A percentile compares a stretch with the other conserved stretches of the same genome.
These are phyloP conservation scores for Acrobasis suavella DNA, from an alignment of 2,888 invertebrate species.

Conservation along the genomic window DNA sequence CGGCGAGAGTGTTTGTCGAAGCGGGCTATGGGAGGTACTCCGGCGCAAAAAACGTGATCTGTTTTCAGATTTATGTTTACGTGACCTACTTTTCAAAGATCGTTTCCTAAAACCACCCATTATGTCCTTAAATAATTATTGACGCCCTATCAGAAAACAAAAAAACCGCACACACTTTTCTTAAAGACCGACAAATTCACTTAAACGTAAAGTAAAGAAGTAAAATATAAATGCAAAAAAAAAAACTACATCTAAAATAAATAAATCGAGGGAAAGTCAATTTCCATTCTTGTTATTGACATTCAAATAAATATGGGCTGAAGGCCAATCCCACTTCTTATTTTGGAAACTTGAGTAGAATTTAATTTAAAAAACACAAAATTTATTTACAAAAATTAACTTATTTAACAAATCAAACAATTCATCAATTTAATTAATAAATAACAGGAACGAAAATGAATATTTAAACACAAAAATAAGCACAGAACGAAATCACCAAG, in stretches of 20 bases:
- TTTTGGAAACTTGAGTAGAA: neutral
- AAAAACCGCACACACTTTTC: neutral
- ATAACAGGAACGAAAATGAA: too few species aligned
- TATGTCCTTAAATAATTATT: neutral
- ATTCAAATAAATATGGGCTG: neutral
- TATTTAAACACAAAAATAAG: too few species aligned
- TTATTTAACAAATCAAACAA: too few species aligned
- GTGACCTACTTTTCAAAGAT: neutral
- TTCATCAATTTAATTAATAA: too few species aligned
- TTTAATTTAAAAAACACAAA: too few species aligned
- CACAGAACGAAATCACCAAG: too few species aligned
- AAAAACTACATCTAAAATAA: neutral
- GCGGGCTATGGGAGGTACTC: neutral
- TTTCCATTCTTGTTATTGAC: neutral
- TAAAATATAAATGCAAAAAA: too few species aligned
- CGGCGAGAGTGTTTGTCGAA: neutral
- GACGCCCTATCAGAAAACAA: neutral
- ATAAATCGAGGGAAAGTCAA: neutral
- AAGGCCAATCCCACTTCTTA: neutral
- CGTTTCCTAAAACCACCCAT: neutral
- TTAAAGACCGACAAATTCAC: neutral
- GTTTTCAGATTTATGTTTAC: conserved; percentile 5
- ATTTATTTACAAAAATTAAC: too few species aligned
- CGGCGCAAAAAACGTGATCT: neutral
- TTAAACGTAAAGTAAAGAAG: neutral